Conservation (phyloP, 2,797 vertebrate species). For the Erpetoichthys calabaricus region DNA sequence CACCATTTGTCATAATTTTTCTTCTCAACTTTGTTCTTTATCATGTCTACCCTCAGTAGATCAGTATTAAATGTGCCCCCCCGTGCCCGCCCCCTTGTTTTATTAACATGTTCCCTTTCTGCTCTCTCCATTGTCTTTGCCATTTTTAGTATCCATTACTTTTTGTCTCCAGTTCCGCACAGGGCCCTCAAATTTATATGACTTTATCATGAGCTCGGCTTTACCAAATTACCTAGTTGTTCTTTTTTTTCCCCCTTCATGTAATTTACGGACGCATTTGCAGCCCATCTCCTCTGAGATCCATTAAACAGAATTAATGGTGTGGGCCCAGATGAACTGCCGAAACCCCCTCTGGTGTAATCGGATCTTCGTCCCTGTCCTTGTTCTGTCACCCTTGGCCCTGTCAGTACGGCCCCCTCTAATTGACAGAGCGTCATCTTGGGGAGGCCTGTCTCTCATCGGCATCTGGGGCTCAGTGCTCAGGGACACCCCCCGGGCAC, state of each 20-base stretch:
- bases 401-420: slow-evolving; percentile 9
- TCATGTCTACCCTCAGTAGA: no score
- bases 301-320: slow-evolving; percentile 37
- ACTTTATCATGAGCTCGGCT: no score
- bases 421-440: slow-evolving; percentile 14
- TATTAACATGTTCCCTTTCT: no score
- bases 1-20: no score
- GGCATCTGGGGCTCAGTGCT: slow-evolving; percentile 6
- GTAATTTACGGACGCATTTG: neutral
- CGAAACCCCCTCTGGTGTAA: slow-evolving; percentile 18
- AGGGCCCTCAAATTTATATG: no score
- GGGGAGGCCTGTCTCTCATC: slow-evolving; percentile 2
- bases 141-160: no score
- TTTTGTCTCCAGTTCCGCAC: no score
- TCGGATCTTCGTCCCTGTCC: slow-evolving; percentile 16
- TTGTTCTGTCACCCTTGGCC: slow-evolving; percentile 25
- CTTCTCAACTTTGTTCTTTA: no score
- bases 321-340: slow-evolving; percentile 28
- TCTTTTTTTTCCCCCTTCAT: slow-evolving; percentile 18
- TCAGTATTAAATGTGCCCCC: no score
- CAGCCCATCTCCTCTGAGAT: slow-evolving; percentile 30
- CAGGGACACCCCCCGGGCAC: neutral
- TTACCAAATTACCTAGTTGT: no score
- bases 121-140: no score
- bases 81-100: no score